Percentiles rank a stretch among this genome's conserved stretches.
Conservation (phyloP, 2,113 vertebrate genomes). For the Semnornis frantzii region DNA sequence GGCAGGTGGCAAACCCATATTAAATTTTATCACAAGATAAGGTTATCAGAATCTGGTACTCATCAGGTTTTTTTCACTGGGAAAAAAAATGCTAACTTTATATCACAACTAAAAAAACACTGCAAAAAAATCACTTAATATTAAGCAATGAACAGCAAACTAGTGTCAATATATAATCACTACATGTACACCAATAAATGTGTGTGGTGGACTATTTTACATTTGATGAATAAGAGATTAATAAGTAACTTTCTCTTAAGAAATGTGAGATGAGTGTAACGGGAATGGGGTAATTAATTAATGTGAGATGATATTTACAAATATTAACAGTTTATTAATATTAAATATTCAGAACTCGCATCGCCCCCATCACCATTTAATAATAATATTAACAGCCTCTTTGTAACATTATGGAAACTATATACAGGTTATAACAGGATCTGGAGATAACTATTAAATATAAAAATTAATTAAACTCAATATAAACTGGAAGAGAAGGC, state of each 20-base stretch:
- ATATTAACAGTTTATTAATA: too few relatives aligned
- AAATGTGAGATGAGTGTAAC: not conserved
- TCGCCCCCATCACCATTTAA: too few relatives aligned
- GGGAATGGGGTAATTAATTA: too few relatives aligned
- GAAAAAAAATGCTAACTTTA: not conserved
- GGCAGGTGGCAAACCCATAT: not conserved
- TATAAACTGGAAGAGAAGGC: too few relatives aligned
- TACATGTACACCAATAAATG: not conserved
- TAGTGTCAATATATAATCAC: not conserved
- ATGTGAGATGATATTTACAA: too few relatives aligned
- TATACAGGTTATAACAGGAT: too few relatives aligned
- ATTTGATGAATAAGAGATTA: not conserved
- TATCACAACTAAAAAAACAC: not conserved
- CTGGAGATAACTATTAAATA: too few relatives aligned
- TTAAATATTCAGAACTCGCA: too few relatives aligned
- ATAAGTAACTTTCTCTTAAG: not conserved
- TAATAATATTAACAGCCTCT: too few relatives aligned
- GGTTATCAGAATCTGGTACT: not conserved
- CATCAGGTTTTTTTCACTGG: not conserved
- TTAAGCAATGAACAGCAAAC: not conserved
- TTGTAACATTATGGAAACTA: too few relatives aligned
- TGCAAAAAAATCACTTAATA: not conserved
- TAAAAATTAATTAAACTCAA: too few relatives aligned
- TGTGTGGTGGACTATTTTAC: not conserved
- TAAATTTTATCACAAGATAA: not conserved